These are phyloP conservation scores for Neolamprologus sp. DNA, from an alignment of 2,113 vertebrate genomes.

Conservation along the genomic window DNA sequence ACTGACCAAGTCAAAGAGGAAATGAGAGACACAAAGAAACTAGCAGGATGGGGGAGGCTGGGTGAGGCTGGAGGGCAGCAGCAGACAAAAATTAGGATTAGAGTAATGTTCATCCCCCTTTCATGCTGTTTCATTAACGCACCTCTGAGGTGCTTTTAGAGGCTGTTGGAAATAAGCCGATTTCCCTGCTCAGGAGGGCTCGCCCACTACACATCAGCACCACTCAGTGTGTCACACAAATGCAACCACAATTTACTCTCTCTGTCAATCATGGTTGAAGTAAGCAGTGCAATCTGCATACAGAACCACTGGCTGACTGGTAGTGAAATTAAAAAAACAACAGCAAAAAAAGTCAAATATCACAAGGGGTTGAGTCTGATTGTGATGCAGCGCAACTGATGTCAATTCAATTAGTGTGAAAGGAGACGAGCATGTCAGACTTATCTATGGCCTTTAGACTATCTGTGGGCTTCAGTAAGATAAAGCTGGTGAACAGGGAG, in stretches of 20 bases:
- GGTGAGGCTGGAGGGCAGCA: background rate
- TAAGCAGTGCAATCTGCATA: background rate
- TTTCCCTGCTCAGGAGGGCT: constrained; percentile 45
- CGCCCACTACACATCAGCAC: constrained; percentile 46
- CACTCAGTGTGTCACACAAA: constrained; percentile 4
- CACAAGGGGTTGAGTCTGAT: constrained; percentile 1
- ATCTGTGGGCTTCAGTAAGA: constrained; percentile 34
- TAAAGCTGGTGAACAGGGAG: constrained; percentile 30
- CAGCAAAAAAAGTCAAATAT: background rate
- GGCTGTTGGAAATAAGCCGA: constrained; percentile 57
- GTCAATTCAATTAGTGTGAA: constrained; percentile 64
- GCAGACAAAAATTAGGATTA: constrained; percentile 58
- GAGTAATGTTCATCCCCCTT: constrained; percentile 42
- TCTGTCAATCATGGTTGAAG: constrained; percentile 12
- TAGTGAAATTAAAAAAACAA: background rate
- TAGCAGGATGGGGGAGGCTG: background rate
- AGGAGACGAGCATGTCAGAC: constrained; percentile 31
- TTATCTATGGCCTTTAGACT: constrained; percentile 52
- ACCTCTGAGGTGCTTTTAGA: constrained; percentile 60
- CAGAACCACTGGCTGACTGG: background rate
- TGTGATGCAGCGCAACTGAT: constrained; percentile 35
- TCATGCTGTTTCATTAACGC: constrained; percentile 45
- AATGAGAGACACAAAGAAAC: background rate
- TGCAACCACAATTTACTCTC: background rate
- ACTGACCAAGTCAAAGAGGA: background rate